Base-by-base conservation (phyloP, 2,888 invertebrate species). In the Leptopilina syphax region DNA sequence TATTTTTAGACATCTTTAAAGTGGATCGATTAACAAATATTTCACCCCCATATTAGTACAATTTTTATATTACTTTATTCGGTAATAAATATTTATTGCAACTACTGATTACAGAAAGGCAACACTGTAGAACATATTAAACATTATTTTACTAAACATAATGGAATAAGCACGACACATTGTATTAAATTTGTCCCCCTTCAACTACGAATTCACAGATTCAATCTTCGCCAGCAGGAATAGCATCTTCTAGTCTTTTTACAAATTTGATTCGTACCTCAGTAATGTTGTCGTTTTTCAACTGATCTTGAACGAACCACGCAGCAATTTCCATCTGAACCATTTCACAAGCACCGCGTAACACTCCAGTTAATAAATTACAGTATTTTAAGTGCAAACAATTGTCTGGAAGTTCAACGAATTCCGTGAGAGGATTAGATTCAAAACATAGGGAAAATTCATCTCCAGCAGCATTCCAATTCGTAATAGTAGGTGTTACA, bases 161-260 rank as follows among this genome's bases (percentile, higher is more conserved):
- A 41, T 6, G 41, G 41, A 41, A 6, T 41, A 41, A 41, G 41
- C 41, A 18, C 18, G 18, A 18, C 18, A 18, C 18, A 18, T 18
- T 18, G 18, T 18, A 18, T 18, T 18, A 18, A 44, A 44, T 44
- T 6, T 44, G 3, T 44, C 8, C 6, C 44, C 44, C 1, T 18
- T 60, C 5, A 8, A 63, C 7, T n/a, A 7, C n/a, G 60, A 63
- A 63, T 1, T 60, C 68, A 76, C 27, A 78, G 66, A 77, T 73
- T 93, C 95, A 99, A 93, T 99, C 99, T 93, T 99, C 99, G 34
- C 99, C 99, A 65, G 98, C 98, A 10, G 99, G 99, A 87, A 99
- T 96, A 1, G 98, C 98, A 93, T 99, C 99, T 93, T 99, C 99
- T 89, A 99, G 93, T 91, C 98, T 95, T 90, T 98, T 96, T 83